A percentile compares a stretch with the other conserved stretches of the same genome.
Conservation (phyloP, 2,797 vertebrate genomes). For the Pteropus rufus region DNA sequence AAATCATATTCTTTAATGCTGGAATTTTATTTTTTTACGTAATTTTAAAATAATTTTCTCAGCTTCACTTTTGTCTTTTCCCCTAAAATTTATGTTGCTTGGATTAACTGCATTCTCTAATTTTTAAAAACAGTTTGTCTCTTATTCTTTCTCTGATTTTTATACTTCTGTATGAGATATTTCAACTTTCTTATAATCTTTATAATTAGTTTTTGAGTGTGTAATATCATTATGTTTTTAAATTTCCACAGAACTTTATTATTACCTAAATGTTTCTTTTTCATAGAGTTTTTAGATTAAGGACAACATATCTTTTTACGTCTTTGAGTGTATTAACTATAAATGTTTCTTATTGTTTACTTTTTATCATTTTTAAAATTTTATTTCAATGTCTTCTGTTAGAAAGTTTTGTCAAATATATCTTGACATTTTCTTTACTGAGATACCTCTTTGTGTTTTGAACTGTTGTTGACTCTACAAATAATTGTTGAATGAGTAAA, state of each 20-base stretch:
- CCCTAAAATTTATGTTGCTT: background rate
- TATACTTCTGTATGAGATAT: background rate
- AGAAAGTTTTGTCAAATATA: background rate
- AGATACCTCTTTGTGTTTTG: background rate
- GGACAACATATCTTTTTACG: background rate
- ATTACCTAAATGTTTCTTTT: background rate
- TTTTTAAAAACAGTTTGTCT: background rate
- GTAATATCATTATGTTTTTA: background rate
- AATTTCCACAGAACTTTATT: background rate
- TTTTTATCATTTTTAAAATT: background rate
- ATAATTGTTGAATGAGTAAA: background rate
- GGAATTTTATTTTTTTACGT: background rate
- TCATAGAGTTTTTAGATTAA: background rate
- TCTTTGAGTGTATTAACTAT: background rate
- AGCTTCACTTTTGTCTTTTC: background rate
- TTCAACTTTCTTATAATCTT: background rate
- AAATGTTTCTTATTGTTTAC: background rate
- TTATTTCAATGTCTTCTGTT: background rate
- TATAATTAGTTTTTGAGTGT: background rate
- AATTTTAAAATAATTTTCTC: background rate
- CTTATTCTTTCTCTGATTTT: background rate
- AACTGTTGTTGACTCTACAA: background rate
- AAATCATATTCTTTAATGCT: background rate
- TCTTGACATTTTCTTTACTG: background rate
- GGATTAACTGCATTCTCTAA: background rate